Percentiles rank a stretch among this genome's conserved stretches.
These are phyloP conservation scores for Xanthia togata DNA, from an alignment of 2,888 invertebrate genomes.

Conservation along the genomic window DNA sequence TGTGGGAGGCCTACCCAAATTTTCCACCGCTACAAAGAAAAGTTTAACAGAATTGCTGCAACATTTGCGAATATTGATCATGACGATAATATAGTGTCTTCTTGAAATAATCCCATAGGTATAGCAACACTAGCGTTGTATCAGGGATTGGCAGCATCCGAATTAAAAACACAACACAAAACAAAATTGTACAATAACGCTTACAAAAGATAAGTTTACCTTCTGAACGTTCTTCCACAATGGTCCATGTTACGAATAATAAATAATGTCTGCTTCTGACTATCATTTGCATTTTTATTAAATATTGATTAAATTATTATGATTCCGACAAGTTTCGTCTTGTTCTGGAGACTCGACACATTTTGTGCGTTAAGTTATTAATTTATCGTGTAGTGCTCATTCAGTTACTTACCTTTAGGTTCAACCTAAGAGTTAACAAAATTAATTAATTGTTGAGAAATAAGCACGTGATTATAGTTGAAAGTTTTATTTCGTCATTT, in stretches of 20 bases:
- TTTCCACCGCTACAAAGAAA: not conserved
- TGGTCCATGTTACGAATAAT: conserved; percentile 37
- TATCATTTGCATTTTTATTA: conserved; percentile 67
- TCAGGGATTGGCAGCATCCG: too few species aligned
- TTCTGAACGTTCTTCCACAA: conserved; percentile 26
- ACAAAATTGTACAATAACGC: too few species aligned
- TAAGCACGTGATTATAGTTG: conserved; percentile 42
- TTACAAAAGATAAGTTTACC: not conserved
- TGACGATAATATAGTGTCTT: not conserved
- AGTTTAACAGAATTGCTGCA: too few species aligned
- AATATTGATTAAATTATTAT: conserved; percentile 62
- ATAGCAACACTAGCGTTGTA: too few species aligned
- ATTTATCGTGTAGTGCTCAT: conserved; percentile 56
- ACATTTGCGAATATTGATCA: not conserved
- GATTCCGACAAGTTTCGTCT: conserved; percentile 53
- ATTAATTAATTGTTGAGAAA: conserved; percentile 58
- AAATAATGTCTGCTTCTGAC: conserved; percentile 58
- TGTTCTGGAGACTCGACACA: conserved; percentile 43
- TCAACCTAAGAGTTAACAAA: conserved; percentile 9
- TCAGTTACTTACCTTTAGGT: conserved; percentile 23
- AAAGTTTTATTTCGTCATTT: conserved; percentile 57
- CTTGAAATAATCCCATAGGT: not conserved
- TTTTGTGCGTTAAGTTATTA: conserved; percentile 45
- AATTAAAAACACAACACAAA: too few species aligned
- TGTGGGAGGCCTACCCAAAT: not conserved